phyloP scores from a whole-genome alignment of 2,797 vertebrate species.

The Mallotus villosus region DNA sequence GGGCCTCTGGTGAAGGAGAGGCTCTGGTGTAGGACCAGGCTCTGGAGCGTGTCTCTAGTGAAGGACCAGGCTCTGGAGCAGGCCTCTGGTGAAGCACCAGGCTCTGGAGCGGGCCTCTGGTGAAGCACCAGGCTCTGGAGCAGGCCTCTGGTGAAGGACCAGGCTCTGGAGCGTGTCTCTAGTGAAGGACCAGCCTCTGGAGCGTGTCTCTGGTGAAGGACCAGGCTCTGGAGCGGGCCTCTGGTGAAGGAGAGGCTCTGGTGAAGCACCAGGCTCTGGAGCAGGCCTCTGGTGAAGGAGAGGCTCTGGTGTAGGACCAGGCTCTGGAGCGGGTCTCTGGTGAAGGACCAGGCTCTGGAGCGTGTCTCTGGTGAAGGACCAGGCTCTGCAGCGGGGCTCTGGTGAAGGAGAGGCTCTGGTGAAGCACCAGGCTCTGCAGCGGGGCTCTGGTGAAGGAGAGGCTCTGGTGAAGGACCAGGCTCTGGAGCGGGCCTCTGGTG shows the following conservation, averaged over 20 bases:
- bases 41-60: background rate
- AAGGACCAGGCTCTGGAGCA: background rate
- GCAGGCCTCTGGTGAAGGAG: slow-evolving; percentile 16
- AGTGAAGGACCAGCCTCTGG: background rate
- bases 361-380: background rate
- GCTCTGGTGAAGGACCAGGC: background rate
- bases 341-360: background rate
- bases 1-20: slow-evolving; percentile 15
- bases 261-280: slow-evolving; percentile 13
- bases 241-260: slow-evolving; percentile 29
- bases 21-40: slow-evolving; percentile 18
- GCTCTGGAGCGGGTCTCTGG: background rate
- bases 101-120: slow-evolving; percentile 13
- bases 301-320: background rate
- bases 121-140: slow-evolving; percentile 23
- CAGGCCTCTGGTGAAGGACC: slow-evolving; percentile 17
- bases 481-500: background rate
- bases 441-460: background rate
- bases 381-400: background rate
- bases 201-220: background rate
- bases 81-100: background rate
- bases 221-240: slow-evolving; percentile 12
- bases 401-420: background rate
- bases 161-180: background rate
- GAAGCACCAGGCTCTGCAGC: too few species aligned